Percentiles rank a stretch among this genome's conserved stretches.
These are phyloP conservation scores for Anadara kagoshimensis DNA, from an alignment of 1,140 invertebrate genomes.

Conservation along the genomic window DNA sequence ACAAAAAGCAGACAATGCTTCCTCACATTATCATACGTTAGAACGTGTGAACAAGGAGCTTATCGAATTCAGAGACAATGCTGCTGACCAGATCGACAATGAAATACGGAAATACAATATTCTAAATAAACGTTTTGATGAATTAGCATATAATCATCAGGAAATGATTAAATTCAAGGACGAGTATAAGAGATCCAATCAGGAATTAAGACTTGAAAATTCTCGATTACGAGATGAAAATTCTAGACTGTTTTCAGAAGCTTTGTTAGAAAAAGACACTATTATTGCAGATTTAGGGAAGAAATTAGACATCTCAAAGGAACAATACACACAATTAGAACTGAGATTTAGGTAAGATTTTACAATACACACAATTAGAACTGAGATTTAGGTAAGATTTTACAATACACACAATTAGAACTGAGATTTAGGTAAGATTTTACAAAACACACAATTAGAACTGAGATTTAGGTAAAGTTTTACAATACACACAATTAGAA, in stretches of 20 bases:
- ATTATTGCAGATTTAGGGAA: constrained; percentile 62
- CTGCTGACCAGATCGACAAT: constrained; percentile 59
- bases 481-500: too few relatives aligned
- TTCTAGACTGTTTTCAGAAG: constrained; percentile 64
- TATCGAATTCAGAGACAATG: constrained; percentile 62
- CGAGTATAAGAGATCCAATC: constrained; percentile 71
- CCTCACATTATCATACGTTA: constrained; percentile 53
- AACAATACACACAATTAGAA: constrained; percentile 56
- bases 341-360: too few relatives aligned
- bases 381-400: constrained; percentile 62
- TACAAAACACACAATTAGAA: too few relatives aligned
- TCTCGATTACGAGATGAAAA: constrained; percentile 66
- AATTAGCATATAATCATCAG: constrained; percentile 70
- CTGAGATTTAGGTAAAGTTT: too few relatives aligned
- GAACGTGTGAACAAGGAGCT: constrained; percentile 68
- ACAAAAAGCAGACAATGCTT: constrained; percentile 68
- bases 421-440: too few relatives aligned
- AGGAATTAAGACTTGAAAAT: constrained; percentile 65
- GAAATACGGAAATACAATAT: constrained; percentile 67
- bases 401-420: too few relatives aligned
- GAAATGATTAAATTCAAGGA: constrained; percentile 73
- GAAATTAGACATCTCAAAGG: constrained; percentile 51
- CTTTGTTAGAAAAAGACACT: constrained; percentile 63
- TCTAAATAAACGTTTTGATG: constrained; percentile 66
- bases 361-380: too few relatives aligned